Evolutionary conservation across 2,797 vertebrate genomes (phyloP), one percentile per base, ranked within the genome.

Genomic region (Neoniphon sammara): DNA sequence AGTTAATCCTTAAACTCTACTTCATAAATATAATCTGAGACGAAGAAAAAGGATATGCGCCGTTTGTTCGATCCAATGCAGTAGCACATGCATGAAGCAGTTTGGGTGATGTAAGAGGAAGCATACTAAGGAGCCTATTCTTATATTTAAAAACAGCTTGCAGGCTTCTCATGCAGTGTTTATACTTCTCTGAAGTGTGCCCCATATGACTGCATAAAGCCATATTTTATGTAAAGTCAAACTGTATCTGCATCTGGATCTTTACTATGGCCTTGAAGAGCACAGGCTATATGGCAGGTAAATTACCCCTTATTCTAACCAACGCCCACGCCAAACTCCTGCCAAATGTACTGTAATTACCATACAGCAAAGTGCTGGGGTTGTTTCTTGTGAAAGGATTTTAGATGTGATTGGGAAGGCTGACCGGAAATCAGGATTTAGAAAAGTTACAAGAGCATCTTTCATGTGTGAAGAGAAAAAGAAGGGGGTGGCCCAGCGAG

Each of bases 401-500:
- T 55, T 44, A 21, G 36, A 20, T 50, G 14, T 75, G 23, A 34
- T 0, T 30, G 44, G 44, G 23, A 42, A 25, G 14, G 31, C 9
- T 15, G 59, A 77, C 30, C 20, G 65, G 59, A 77, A 86, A 77
- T 31, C 20, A 46, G 44, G 15, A 18, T 83, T 85, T 83, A 73
- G 76, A 70, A 70, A 85, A 75, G 80, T 86, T 77, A 90, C 83
- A 91, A 81, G 70, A 66, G 57, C 73, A 89, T 84, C 80, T 85
- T 92, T 91, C 85, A 89, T 31, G 55, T 20, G 46, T 69, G 42
- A 7, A 65, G 36, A 15, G 21, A 4, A 25, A 20, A 27, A 68
- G 57, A 17, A 4, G 17, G 82, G 68, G 80, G 70, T 65, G 64
- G 80, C 1, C 57, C 78, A 73, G 75, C 60, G 61, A 75, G 23